These are phyloP conservation scores for Carcina quercana DNA, from an alignment of 2,888 invertebrate genomes.

Conservation along the genomic window DNA sequence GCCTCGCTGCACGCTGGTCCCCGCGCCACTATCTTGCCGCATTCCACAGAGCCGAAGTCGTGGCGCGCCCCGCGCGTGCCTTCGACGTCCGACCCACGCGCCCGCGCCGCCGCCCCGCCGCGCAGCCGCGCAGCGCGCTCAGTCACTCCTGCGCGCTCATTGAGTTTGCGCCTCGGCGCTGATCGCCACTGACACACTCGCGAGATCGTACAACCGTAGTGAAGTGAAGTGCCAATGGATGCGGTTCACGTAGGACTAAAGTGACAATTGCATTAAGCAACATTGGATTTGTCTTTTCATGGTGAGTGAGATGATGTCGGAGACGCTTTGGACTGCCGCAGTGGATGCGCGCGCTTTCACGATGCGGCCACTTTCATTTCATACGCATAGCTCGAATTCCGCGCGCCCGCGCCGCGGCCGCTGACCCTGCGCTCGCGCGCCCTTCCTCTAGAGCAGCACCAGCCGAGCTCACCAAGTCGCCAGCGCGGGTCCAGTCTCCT, in stretches of 20 bases:
- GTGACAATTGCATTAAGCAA: constrained; percentile 43
- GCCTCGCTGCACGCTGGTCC: constrained; percentile 30
- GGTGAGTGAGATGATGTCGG: constrained; percentile 48
- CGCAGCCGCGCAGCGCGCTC: constrained; percentile 41
- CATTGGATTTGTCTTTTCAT: constrained; percentile 68
- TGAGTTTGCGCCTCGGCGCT: constrained; percentile 38
- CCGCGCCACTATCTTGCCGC: constrained; percentile 55
- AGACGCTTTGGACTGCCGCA: constrained; percentile 38
- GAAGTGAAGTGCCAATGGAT: constrained; percentile 69
- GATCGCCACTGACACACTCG: constrained; percentile 29
- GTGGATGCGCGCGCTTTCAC: constrained; percentile 72
- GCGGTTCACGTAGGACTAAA: constrained; percentile 55
- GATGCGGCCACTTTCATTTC: constrained; percentile 73
- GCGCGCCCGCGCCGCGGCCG: constrained; percentile 65
- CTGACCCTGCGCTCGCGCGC: constrained; percentile 73
- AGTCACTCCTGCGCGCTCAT: constrained; percentile 59
- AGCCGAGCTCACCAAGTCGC: constrained; percentile 26
- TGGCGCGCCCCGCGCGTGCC: constrained; percentile 72
- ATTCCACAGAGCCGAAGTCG: constrained; percentile 66
- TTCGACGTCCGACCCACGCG: constrained; percentile 81
- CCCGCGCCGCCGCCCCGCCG: constrained; percentile 67
- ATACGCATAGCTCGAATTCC: constrained; percentile 73
- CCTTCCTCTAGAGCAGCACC: constrained; percentile 53
- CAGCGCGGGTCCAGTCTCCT: constrained; percentile 6
- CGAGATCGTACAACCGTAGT: constrained; percentile 51